These are phyloP conservation scores for Mobula birostris DNA, from an alignment of 2,113 vertebrate species.

Conservation along the genomic window DNA sequence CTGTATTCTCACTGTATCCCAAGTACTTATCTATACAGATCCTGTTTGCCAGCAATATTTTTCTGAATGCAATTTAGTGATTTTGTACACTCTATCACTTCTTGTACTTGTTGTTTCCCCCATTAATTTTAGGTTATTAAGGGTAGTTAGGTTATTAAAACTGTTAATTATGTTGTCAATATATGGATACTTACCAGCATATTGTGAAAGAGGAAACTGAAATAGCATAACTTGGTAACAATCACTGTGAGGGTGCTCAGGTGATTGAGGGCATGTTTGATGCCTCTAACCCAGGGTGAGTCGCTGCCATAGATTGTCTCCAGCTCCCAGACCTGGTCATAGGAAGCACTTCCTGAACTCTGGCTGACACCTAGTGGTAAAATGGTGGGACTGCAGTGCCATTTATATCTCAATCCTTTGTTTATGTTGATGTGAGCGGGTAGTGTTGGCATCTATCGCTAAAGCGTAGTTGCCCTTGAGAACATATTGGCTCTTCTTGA, in stretches of 20 bases:
- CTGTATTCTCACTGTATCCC: no score
- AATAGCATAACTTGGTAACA: neutral
- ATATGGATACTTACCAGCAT: no score
- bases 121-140: no score
- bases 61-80: no score
- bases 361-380: conserved; percentile 16
- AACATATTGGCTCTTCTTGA: neutral
- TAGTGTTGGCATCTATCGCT: neutral
- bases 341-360: neutral
- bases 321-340: neutral
- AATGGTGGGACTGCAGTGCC: neutral
- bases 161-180: no score
- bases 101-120: no score
- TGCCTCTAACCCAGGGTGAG: neutral
- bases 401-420: neutral
- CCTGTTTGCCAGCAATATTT: no score
- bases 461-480: neutral
- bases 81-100: no score
- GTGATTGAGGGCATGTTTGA: neutral
- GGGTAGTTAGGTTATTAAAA: no score
- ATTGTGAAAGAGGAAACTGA: no score
- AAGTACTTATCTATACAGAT: no score
- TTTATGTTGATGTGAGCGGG: neutral
- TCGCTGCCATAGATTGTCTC: neutral
- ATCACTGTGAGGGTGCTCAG: neutral